A percentile compares a stretch with the other conserved stretches of the same genome.
Conservation (phyloP, 2,888 invertebrate genomes). For the Nephrotoma flavescens region DNA sequence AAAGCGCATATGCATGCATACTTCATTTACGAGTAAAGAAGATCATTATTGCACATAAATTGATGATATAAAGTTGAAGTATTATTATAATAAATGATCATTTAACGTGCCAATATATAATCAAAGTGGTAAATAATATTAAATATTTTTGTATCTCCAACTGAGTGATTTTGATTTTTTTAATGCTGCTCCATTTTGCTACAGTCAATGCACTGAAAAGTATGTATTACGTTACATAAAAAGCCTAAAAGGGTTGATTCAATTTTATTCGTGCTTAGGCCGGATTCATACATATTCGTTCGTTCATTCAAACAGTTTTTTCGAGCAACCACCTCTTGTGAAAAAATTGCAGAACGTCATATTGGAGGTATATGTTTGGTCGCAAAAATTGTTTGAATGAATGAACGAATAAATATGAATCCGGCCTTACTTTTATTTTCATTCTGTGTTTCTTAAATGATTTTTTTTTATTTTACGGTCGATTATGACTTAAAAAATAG, state of each 20-base stretch:
- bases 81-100: conserved; percentile 6
- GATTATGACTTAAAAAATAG: not conserved
- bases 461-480: not conserved
- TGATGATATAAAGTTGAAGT: conserved; percentile 5
- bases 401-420: no score
- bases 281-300: no score
- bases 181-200: not conserved
- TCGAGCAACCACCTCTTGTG: no score
- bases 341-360: no score
- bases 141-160: not conserved
- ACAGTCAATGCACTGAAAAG: not conserved
- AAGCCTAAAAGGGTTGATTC: not conserved
- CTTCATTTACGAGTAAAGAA: not conserved
- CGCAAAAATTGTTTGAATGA: no score
- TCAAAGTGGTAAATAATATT: not conserved
- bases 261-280: not conserved
- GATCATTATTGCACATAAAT: not conserved
- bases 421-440: not conserved
- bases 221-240: not conserved
- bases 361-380: no score
- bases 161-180: not conserved
- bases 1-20: not conserved
- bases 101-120: conserved; percentile 1
- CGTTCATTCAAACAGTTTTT: no score
- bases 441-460: not conserved